A percentile compares a stretch with the other conserved stretches of the same genome.
Evolutionary conservation across 2,797 vertebrate genomes (phyloP).

Genomic region (Avahi laniger): DNA sequence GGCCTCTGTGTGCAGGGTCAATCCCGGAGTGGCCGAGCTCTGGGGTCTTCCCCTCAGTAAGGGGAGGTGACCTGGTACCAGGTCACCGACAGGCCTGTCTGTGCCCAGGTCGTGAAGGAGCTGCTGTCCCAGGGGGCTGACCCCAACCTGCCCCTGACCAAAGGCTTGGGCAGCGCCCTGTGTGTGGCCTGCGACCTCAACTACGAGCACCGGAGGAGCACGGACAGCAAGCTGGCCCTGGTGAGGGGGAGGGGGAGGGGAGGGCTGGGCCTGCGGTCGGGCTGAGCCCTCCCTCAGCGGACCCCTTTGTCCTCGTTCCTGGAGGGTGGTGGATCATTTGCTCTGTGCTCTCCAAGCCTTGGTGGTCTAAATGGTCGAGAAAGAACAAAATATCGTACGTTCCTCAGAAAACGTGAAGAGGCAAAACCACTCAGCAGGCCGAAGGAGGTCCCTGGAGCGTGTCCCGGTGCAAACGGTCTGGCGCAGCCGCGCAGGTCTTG

Average conservation of each 20-base stretch:
- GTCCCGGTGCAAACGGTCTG: not conserved
- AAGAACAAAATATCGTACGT: fast-evolving
- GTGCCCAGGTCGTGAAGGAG: slow-evolving; percentile 88
- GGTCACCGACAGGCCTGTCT: not conserved
- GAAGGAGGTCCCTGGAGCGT: no score
- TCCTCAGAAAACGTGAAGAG: not conserved
- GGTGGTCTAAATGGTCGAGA: not conserved
- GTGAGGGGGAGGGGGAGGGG: not conserved
- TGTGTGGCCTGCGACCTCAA: slow-evolving; percentile 87
- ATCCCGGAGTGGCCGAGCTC: fast-evolving
- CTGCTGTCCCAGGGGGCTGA: slow-evolving; percentile 89
- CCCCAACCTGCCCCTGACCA: slow-evolving; percentile 87
- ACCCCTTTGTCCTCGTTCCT: not conserved
- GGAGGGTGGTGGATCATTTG: fast-evolving
- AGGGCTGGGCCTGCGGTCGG: no score
- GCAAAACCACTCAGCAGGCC: not conserved
- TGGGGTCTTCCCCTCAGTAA: fast-evolving
- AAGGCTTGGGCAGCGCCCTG: slow-evolving; percentile 87
- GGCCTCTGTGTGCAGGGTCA: fast-evolving
- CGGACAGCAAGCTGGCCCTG: slow-evolving; percentile 80
- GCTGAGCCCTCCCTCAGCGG: fast-evolving
- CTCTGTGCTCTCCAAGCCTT: not conserved
- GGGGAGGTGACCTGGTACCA: fast-evolving
- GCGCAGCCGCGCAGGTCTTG: not conserved
- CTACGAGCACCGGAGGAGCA: slow-evolving; percentile 81